Percentiles rank a stretch among this genome's conserved stretches.
Conservation (phyloP, 2,113 vertebrate genomes). For the Dipodomys ordii region DNA sequence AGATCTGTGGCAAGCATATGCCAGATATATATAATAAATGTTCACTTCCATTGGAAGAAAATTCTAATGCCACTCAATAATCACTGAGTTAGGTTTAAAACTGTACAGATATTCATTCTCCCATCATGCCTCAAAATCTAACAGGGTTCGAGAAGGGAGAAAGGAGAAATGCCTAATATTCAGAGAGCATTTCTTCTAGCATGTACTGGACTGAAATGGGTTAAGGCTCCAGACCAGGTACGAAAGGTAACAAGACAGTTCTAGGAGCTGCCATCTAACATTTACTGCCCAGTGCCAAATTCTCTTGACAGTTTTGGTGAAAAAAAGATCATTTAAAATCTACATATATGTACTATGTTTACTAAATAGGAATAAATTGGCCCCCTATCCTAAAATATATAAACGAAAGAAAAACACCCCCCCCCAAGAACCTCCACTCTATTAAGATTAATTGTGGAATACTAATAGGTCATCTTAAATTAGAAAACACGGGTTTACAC, state of each 20-base stretch:
- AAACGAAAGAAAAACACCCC: neutral
- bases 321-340: constrained; percentile 23
- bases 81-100: constrained; percentile 16
- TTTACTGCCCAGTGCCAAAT: neutral
- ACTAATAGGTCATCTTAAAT: too few species aligned
- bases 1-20: neutral
- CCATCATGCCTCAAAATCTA: constrained; percentile 37
- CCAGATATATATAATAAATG: constrained; percentile 43
- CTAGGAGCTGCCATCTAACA: neutral
- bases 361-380: neutral
- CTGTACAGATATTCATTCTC: neutral
- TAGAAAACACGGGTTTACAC: too few species aligned
- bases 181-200: neutral
- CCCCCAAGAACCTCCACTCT: neutral
- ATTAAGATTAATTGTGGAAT: constrained; percentile 7
- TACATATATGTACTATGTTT: constrained; percentile 1
- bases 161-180: neutral
- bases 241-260: neutral
- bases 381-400: neutral
- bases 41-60: constrained; percentile 19
- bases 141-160: constrained; percentile 2
- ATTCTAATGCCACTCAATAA: constrained; percentile 25
- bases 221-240: constrained; percentile 26
- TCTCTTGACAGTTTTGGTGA: neutral
- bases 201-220: neutral